Conservation (phyloP, 2,113 vertebrate genomes). For the Apus apus region DNA sequence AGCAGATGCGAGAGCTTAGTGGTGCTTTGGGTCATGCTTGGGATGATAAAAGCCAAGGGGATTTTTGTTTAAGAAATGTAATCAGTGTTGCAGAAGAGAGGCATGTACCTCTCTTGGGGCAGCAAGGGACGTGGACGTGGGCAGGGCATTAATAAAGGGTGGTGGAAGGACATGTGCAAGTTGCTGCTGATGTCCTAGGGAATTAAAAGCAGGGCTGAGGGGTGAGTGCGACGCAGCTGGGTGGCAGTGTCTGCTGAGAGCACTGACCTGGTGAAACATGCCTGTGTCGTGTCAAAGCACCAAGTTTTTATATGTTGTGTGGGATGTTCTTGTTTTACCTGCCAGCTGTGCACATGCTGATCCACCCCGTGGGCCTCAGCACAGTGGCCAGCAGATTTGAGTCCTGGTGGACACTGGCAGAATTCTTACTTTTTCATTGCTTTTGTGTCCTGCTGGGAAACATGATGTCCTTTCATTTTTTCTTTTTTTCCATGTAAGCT, state of each 20-base stretch:
- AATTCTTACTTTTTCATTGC: neutral
- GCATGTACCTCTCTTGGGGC: neutral
- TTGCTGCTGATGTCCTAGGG: fast-evolving
- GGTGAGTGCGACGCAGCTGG: fast-evolving
- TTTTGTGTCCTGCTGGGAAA: neutral
- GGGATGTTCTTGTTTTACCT: neutral
- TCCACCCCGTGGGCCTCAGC: fast-evolving
- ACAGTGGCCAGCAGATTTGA: neutral
- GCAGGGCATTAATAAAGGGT: neutral
- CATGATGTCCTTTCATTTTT: fast-evolving
- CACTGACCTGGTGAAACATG: fast-evolving
- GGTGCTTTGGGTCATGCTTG: neutral
- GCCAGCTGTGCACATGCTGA: fast-evolving
- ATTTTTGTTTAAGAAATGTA: neutral
- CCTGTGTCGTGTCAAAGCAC: neutral
- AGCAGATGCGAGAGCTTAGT: neutral
- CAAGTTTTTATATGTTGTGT: neutral
- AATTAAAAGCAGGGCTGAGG: neutral
- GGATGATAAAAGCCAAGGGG: neutral
- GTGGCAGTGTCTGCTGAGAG: neutral
- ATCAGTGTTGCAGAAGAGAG: neutral
- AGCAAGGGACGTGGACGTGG: neutral
- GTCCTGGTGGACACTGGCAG: neutral
- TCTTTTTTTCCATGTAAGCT: fast-evolving
- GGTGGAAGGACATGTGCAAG: fast-evolving